These are phyloP conservation scores for Sphecodes monilicornis DNA, from an alignment of 2,888 invertebrate species.

Conservation along the genomic window DNA sequence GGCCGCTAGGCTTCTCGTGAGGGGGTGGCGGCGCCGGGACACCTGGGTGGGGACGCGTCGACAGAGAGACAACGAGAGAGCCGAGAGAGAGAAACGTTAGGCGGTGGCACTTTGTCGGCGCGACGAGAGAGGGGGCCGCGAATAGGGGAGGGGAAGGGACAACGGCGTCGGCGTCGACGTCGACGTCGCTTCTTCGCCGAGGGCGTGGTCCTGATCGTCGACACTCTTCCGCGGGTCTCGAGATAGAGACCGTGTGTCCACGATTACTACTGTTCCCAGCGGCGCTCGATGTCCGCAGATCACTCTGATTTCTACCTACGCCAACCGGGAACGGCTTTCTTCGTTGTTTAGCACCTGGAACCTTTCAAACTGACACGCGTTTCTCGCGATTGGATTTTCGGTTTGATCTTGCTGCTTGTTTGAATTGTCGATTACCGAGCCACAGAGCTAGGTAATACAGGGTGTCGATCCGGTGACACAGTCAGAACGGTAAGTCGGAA, in stretches of 20 bases:
- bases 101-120: constrained; percentile 27
- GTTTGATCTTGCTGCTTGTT: too few species aligned
- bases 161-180: constrained; percentile 69
- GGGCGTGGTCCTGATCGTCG: constrained; percentile 78
- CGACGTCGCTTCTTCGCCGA: constrained; percentile 78
- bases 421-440: not conserved
- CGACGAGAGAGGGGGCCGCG: constrained; percentile 56
- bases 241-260: constrained; percentile 41
- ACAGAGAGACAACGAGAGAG: constrained; percentile 34
- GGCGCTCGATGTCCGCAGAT: not conserved
- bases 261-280: constrained; percentile 18
- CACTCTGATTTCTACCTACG: not conserved
- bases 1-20: constrained; percentile 56
- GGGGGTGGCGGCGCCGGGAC: constrained; percentile 59
- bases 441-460: not conserved
- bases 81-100: constrained; percentile 37
- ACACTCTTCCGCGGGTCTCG: constrained; percentile 54
- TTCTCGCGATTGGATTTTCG: not conserved
- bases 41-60: constrained; percentile 23
- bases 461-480: not conserved
- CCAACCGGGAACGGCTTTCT: too few species aligned
- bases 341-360: not conserved
- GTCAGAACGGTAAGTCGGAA: too few species aligned
- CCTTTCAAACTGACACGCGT: not conserved
- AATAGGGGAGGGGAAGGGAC: constrained; percentile 57